Conservation (phyloP, 2,113 vertebrate species). For the Azemiops feae region DNA sequence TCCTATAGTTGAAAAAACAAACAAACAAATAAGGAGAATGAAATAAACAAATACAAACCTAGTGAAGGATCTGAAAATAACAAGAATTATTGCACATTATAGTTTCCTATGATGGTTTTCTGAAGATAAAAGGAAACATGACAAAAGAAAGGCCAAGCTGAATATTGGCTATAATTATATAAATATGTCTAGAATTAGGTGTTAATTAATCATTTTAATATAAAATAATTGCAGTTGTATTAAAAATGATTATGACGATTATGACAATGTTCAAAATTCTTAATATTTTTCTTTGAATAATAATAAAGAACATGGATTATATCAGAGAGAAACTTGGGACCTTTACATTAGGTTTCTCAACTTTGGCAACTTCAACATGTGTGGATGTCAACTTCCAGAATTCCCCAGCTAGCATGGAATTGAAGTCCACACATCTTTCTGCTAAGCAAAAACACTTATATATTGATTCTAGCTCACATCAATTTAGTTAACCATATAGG, state of each 20-base stretch:
- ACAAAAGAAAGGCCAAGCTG: not conserved
- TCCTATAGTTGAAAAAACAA: not conserved
- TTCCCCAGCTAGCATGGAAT: too few species aligned
- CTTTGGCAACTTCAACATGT: too few species aligned
- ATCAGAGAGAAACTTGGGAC: not conserved
- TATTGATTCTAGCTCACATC: not conserved
- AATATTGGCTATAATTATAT: not conserved
- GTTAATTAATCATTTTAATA: not conserved
- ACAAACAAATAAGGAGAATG: slow-evolving; percentile 2
- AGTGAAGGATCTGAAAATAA: not conserved
- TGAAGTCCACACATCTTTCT: too few species aligned
- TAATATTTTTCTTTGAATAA: not conserved
- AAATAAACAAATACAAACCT: not conserved
- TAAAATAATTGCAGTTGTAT: not conserved
- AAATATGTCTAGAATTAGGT: not conserved
- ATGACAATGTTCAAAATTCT: not conserved
- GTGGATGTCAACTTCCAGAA: too few species aligned
- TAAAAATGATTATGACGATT: not conserved
- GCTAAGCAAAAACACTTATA: not conserved
- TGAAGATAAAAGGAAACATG: not conserved
- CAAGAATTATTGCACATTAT: slow-evolving; percentile 12
- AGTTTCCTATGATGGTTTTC: rapidly evolving
- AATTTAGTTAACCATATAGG: not conserved
- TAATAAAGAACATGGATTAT: not conserved
- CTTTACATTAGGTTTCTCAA: not conserved